These are phyloP conservation scores for Trichogramma evanescens DNA, from an alignment of 2,888 invertebrate species.

Conservation along the genomic window DNA sequence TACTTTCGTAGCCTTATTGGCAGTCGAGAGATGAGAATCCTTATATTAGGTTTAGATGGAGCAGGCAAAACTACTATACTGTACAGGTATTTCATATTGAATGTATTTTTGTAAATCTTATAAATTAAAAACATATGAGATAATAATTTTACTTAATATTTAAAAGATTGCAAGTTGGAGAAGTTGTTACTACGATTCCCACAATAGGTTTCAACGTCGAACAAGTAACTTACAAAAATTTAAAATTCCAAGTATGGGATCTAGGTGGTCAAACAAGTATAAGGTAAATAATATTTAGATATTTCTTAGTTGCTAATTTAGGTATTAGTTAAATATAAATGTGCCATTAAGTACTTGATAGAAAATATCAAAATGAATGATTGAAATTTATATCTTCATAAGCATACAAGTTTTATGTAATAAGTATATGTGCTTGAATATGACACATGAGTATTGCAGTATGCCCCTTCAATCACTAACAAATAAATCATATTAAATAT, in stretches of 20 bases:
- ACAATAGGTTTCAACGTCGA: slow-evolving; percentile 99
- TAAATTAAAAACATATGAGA: background rate
- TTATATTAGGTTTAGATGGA: slow-evolving; percentile 95
- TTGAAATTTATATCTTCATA: background rate
- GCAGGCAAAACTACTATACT: slow-evolving; percentile 99
- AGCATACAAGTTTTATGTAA: too few relatives aligned
- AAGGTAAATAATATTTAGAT: slow-evolving; percentile 57
- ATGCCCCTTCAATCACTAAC: background rate
- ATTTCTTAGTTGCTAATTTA: background rate
- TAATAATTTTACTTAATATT: background rate
- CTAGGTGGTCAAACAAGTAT: slow-evolving; percentile 98
- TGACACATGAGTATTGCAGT: background rate
- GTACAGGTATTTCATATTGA: slow-evolving; percentile 57
- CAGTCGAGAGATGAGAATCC: slow-evolving; percentile 93
- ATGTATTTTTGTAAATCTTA: background rate
- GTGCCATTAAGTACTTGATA: background rate
- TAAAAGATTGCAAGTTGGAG: slow-evolving; percentile 84
- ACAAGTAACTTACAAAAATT: slow-evolving; percentile 97
- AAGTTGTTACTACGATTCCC: slow-evolving; percentile 96
- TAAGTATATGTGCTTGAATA: too few relatives aligned
- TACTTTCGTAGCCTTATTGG: slow-evolving; percentile 94
- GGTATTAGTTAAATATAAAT: background rate
- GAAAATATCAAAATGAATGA: background rate
- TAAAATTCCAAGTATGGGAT: slow-evolving; percentile 99
- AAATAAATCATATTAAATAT: slow-evolving; percentile 1